Percentiles rank a stretch among this genome's conserved stretches.
These are phyloP conservation scores for Scelioninae gen. 2 DNA, from an alignment of 2,888 invertebrate genomes.

Conservation along the genomic window DNA sequence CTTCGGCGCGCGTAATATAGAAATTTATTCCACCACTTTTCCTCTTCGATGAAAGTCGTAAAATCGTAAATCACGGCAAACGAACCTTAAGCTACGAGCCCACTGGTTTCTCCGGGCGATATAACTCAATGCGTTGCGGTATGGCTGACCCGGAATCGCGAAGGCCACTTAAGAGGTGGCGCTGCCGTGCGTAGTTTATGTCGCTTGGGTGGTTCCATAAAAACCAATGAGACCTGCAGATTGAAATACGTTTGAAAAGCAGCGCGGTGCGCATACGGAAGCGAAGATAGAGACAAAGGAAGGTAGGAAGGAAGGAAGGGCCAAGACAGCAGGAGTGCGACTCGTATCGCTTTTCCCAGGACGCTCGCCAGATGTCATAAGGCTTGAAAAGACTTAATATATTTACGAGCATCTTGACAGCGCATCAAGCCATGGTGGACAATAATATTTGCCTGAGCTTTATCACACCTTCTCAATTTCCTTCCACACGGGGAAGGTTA, in stretches of 20 bases:
- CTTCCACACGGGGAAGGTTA: slow-evolving; percentile 14
- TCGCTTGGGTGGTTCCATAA: slow-evolving; percentile 62
- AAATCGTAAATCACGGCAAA: slow-evolving; percentile 60
- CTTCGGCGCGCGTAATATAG: slow-evolving; percentile 47
- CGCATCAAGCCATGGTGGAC: slow-evolving; percentile 38
- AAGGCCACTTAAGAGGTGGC: slow-evolving; percentile 56
- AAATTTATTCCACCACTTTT: slow-evolving; percentile 57
- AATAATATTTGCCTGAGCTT: slow-evolving; percentile 45
- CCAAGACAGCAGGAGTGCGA: not conserved
- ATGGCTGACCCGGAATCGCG: slow-evolving; percentile 58
- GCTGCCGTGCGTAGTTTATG: slow-evolving; percentile 55
- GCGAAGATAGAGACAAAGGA: slow-evolving; percentile 27
- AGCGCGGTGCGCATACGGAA: slow-evolving; percentile 47
- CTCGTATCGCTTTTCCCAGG: slow-evolving; percentile 50
- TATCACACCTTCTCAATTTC: slow-evolving; percentile 47
- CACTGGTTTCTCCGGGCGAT: slow-evolving; percentile 52
- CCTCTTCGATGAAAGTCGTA: slow-evolving; percentile 58
- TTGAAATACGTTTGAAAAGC: slow-evolving; percentile 63
- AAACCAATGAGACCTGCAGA: slow-evolving; percentile 63
- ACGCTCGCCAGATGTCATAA: slow-evolving; percentile 51
- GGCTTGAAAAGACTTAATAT: slow-evolving; percentile 55
- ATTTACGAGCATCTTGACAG: slow-evolving; percentile 55
- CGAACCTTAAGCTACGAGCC: slow-evolving; percentile 57
- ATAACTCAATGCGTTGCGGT: slow-evolving; percentile 54
- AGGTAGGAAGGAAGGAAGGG: not conserved